Conservation (phyloP, 1,140 invertebrate species). For the Antheraea pernyi region DNA sequence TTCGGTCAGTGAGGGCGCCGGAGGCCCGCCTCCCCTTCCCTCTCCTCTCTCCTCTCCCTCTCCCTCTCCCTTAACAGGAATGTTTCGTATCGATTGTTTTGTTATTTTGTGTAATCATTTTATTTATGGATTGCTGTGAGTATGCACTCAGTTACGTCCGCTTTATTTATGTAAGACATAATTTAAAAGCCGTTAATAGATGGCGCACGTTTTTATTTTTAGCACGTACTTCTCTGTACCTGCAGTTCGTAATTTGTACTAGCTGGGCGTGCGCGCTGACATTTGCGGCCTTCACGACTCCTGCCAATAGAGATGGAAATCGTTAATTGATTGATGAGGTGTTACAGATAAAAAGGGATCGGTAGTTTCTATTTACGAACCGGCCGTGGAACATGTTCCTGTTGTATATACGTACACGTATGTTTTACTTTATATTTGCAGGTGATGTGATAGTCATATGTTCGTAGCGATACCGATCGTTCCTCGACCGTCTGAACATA, state of each 20-base stretch:
- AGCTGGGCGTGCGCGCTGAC: constrained; percentile 32
- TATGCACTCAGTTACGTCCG: constrained; percentile 11
- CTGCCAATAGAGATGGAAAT: constrained; percentile 47
- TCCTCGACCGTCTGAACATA: constrained; percentile 14
- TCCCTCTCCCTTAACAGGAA: background rate
- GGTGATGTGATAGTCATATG: constrained; percentile 62
- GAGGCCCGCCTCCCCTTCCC: too few species aligned
- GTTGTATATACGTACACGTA: constrained; percentile 12
- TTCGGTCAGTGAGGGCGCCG: too few species aligned
- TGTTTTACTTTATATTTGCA: constrained; percentile 51
- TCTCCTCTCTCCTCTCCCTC: too few species aligned
- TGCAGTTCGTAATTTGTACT: constrained; percentile 24
- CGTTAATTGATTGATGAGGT: constrained; percentile 48
- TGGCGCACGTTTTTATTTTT: constrained; percentile 41
- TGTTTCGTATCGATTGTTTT: background rate
- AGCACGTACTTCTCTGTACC: constrained; percentile 38
- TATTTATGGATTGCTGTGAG: background rate
- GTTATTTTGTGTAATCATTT: background rate
- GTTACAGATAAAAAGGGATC: constrained; percentile 37
- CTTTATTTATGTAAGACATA: constrained; percentile 39
- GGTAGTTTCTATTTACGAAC: background rate
- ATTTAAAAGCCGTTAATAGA: constrained; percentile 32
- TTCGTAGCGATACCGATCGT: constrained; percentile 38
- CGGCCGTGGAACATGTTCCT: constrained; percentile 7
- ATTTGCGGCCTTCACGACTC: constrained; percentile 39